A percentile compares a stretch with the other conserved stretches of the same genome.
Evolutionary conservation across 2,888 invertebrate species (phyloP).

Genomic region (Siphlonurus alternatus): DNA sequence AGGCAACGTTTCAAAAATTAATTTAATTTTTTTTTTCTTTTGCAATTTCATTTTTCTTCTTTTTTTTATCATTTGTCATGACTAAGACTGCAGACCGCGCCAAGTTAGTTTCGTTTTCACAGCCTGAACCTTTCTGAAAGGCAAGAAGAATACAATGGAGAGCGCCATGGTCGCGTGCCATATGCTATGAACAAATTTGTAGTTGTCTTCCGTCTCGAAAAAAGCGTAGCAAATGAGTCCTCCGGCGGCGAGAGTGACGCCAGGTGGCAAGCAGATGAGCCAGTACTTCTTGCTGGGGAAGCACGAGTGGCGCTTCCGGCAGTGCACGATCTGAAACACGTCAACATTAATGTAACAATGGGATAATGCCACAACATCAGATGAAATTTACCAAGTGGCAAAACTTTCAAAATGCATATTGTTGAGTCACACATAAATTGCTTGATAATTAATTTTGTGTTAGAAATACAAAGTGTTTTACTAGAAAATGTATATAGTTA

Average conservation of each 20-base stretch:
- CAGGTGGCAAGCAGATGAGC: conserved; percentile 22
- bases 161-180: conserved; percentile 41
- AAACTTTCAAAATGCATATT: no score
- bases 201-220: conserved; percentile 40
- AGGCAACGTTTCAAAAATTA: no score
- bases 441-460: no score
- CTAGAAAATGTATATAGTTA: no score
- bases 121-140: conserved; percentile 17
- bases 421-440: no score
- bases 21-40: neutral
- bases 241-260: conserved; percentile 29
- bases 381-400: no score
- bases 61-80: neutral
- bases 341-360: no score
- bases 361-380: no score
- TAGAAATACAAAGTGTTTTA: no score
- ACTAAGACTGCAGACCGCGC: neutral
- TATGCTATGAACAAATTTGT: conserved; percentile 38
- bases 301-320: neutral
- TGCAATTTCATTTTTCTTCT: neutral
- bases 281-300: conserved; percentile 2
- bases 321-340: neutral
- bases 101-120: neutral
- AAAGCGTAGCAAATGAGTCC: conserved; percentile 37
- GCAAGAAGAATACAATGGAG: conserved; percentile 37